A percentile compares a stretch with the other conserved stretches of the same genome.
Evolutionary conservation across 92 coral and sea anemone species (phyloP).

Genomic region (Virgularia gustaviana): DNA sequence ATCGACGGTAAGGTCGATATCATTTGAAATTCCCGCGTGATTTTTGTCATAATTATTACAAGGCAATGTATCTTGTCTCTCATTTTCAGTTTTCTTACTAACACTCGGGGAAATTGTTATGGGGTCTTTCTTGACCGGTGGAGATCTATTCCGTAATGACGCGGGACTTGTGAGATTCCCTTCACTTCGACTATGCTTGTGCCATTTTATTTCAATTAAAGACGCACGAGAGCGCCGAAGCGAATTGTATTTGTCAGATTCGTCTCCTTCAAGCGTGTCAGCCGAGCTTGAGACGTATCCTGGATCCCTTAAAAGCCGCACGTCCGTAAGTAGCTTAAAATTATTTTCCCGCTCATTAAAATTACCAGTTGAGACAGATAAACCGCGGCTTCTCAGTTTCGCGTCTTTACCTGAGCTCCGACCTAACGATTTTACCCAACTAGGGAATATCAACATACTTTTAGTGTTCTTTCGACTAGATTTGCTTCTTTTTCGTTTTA

Average conservation of each 20-base stretch:
- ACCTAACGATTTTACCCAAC: conserved; percentile 17
- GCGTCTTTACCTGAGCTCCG: conserved; percentile 14
- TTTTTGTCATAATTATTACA: neutral
- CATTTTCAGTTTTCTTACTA: too few species aligned
- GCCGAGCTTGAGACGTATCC: conserved; percentile 34
- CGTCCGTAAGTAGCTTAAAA: conserved; percentile 33
- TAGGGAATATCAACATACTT: conserved; percentile 11
- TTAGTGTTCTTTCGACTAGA: neutral
- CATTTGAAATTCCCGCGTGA: neutral
- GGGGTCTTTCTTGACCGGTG: neutral
- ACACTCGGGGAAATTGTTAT: too few species aligned
- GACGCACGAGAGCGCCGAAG: conserved; percentile 71
- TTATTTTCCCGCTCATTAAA: conserved; percentile 20
- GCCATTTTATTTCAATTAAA: conserved; percentile 41
- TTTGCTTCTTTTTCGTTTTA: neutral
- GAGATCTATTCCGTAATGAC: conserved; percentile 2
- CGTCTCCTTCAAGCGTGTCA: conserved; percentile 17
- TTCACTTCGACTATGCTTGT: conserved; percentile 23
- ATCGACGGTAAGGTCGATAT: too few species aligned
- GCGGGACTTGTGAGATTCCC: conserved; percentile 28
- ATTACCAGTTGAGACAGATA: conserved; percentile 32
- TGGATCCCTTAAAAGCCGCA: conserved; percentile 33
- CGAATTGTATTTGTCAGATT: conserved; percentile 59
- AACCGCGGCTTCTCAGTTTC: conserved; percentile 2
- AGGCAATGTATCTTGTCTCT: neutral